Evolutionary conservation across 2,888 invertebrate species (phyloP), one percentile per base, ranked within the genome.

Genomic region (Parasteatoda lunata): DNA sequence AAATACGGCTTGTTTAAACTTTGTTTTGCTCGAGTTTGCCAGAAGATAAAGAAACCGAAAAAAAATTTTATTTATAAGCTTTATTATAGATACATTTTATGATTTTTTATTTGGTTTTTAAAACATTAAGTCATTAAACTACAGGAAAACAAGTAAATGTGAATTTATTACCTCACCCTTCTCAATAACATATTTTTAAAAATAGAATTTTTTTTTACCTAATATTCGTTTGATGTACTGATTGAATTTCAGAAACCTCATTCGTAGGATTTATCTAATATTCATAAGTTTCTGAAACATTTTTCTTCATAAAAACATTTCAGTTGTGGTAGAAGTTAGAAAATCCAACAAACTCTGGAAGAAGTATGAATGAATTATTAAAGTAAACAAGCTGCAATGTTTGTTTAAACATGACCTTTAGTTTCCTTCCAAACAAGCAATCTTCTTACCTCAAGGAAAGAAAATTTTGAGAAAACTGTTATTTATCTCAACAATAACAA

Each of bases 351-450:
- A n/a, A 6, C 45, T 11, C 47, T 45, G 69, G 47, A 76, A 70
- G 64, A 82, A 82, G 70, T 70, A 69, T 59, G 69, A 65, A 82
- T 82, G 76, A 82, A 82, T 76, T 82, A 70, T 82, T 82, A 82
- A 82, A 64, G 76, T 70, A 82, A 30, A 69, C 72, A 49, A 70
- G 64, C 54, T 49, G 45, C 49, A 15, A 49, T 82, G 70, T 82
- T 82, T 82, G 76, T 76, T 82, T 82, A 82, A 82, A 59, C 30
- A 69, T 64, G 75, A 82, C 69, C 82, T 70, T 81, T 70, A 76
- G 75, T 69, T 69, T 70, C 13, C 45, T 7, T 54, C 59, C 82
- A 66, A 73, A 49, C 64, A 54, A 71, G 64, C 64, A 64, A 59
- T 30, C 45, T 73, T 5, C 30, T 13, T 66, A 15, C 52, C 6